A percentile compares a stretch with the other conserved stretches of the same genome.
These are phyloP conservation scores for Cecropterus lyciades DNA, from an alignment of 1,140 invertebrate genomes.

Conservation along the genomic window DNA sequence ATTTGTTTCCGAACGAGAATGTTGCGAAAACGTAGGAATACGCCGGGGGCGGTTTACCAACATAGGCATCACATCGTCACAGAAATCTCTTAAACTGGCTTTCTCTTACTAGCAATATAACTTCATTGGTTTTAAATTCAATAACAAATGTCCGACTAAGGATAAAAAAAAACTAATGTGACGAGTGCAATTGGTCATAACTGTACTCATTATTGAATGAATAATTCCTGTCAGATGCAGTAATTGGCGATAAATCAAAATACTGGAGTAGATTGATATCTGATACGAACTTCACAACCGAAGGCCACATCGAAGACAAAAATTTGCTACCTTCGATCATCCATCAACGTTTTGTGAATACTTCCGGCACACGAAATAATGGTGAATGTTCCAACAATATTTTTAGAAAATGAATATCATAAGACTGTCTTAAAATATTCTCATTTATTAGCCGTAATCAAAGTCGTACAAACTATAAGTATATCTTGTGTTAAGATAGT, in stretches of 20 bases:
- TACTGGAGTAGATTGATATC: conserved; percentile 6
- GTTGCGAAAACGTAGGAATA: conserved; percentile 72
- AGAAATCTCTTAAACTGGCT: conserved; percentile 8
- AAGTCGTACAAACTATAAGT: too few species aligned
- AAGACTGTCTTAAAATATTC: too few species aligned
- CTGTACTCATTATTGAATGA: background rate
- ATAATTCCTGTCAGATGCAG: conserved; percentile 9
- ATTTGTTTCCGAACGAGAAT: conserved; percentile 68
- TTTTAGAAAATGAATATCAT: too few species aligned
- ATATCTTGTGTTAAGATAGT: too few species aligned
- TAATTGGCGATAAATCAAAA: conserved; percentile 9
- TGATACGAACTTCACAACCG: conserved; percentile 1
- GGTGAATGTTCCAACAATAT: background rate
- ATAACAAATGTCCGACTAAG: too few species aligned
- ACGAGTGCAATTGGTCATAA: background rate
- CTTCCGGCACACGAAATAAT: conserved; percentile 14
- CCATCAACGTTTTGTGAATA: conserved; percentile 11
- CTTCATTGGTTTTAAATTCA: too few species aligned
- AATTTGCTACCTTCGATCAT: conserved; percentile 16
- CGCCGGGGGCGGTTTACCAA: conserved; percentile 6
- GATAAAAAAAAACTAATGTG: too few species aligned
- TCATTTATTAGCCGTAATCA: too few species aligned
- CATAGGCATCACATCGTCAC: background rate
- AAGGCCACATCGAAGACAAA: conserved; percentile 14
- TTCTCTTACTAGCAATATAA: conserved; percentile 2